Base-by-base conservation (phyloP, 2,113 vertebrate genomes). In the Crotalus tigris region DNA sequence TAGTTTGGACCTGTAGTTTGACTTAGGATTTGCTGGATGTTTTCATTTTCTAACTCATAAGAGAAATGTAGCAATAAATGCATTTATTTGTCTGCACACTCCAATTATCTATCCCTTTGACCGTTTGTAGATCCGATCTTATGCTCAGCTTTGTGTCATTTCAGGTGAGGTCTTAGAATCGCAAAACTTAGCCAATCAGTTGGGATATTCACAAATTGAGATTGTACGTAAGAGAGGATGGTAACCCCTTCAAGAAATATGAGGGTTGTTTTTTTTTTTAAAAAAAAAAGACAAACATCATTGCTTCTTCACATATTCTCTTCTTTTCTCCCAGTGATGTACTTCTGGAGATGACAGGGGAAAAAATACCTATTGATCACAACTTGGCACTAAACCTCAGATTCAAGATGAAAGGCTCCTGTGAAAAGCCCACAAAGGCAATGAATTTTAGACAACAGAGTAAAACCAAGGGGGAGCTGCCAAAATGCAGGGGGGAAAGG, bases 381-480 rank as follows among this genome's bases (percentile, higher is more conserved):
- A 46, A 26, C 23, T 12, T 15, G 26, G 24, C 8, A 3, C 12
- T 29, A 8, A 49, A 19, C 55, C 24, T 51, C 44, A 21, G 44
- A 44, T 29, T 2, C 4, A 9, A 55, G 64, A 81, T 81, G 64
- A 81, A 55, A 85, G 12, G 5, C 53, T 12, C 39, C 11, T 2
- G 33, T 33, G 7, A 23, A 44, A 15, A 85, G 24, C 53, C 24
- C 21, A 85, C 23, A 7, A 23, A 55, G 44, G 3, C 10, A 2
- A 29, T 24, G 96, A 96, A 96, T 95, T 95, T 9, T 94, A 94
- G 95, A 94, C 93, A 94, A 94, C 87, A 94, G 90, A 55, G 91
- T 96, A 97, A 94, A 96, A 96, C 95, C 94, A 93, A 94, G 91
- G 96, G 94, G 57, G 95, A 94, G 94, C 92, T 95, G 96, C 95